Evolutionary conservation across 2,113 vertebrate species (phyloP).

Genomic region (Sterrhoptilus dennistouni): DNA sequence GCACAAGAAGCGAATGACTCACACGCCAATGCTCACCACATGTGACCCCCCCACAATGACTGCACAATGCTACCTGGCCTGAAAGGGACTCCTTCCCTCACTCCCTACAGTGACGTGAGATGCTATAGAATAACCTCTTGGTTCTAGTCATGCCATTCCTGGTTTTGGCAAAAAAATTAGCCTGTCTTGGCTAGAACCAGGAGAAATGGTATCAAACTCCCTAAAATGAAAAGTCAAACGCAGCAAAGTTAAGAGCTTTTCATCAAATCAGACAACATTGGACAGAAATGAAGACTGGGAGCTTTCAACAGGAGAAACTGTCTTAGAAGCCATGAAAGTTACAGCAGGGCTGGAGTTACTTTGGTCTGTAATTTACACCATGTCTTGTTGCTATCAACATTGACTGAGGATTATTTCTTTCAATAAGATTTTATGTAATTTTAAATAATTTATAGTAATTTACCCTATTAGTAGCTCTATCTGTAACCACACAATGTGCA

Average conservation of each 20-base stretch:
- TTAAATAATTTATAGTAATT: not conserved
- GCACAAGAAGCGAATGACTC: fast-evolving
- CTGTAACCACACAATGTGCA: not conserved
- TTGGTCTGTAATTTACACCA: not conserved
- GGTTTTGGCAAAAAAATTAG: not conserved
- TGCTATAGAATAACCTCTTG: not conserved
- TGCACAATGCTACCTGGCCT: too few relatives aligned
- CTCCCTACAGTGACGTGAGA: not conserved
- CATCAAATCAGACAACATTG: not conserved
- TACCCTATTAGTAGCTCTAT: not conserved
- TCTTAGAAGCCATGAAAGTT: not conserved
- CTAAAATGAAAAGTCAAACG: not conserved
- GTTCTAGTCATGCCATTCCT: not conserved
- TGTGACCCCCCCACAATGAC: fast-evolving
- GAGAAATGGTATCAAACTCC: not conserved
- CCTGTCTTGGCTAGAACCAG: not conserved
- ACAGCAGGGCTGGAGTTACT: not conserved
- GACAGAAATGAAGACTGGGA: not conserved
- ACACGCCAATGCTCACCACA: fast-evolving
- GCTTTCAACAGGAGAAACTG: not conserved
- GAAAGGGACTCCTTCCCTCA: not conserved
- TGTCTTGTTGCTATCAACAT: not conserved
- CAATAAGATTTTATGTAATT: not conserved
- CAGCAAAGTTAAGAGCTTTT: not conserved
- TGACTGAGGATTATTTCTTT: not conserved